These are phyloP conservation scores for Bostrychus sinensis DNA, from an alignment of 2,113 vertebrate species.

Conservation along the genomic window DNA sequence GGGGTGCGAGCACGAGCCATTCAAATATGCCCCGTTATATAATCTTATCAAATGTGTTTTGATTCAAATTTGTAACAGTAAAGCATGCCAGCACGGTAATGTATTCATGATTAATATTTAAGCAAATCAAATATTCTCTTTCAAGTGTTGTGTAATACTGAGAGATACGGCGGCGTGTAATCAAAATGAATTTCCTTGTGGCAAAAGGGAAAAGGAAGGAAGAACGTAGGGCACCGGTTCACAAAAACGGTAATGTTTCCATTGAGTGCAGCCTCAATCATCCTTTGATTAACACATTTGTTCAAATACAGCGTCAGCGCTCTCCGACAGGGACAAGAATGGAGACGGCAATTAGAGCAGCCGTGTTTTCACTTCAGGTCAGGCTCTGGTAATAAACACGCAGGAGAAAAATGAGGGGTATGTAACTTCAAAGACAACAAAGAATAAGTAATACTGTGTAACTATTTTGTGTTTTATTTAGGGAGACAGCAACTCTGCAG, in stretches of 20 bases:
- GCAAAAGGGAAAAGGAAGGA: constrained; percentile 6
- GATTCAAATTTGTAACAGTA: constrained; percentile 62
- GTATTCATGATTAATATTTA: constrained; percentile 80
- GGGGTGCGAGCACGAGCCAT: constrained; percentile 14
- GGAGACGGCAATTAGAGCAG: background rate
- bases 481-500: background rate
- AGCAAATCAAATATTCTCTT: constrained; percentile 78
- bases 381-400: constrained; percentile 33
- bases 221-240: constrained; percentile 21
- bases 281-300: constrained; percentile 40
- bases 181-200: constrained; percentile 68
- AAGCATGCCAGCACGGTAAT: constrained; percentile 58
- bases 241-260: constrained; percentile 22
- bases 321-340: constrained; percentile 11
- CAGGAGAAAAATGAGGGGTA: constrained; percentile 1
- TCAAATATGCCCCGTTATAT: constrained; percentile 43
- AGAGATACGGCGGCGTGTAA: constrained; percentile 67
- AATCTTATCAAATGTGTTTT: constrained; percentile 49
- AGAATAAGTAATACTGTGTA: constrained; percentile 23
- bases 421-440: constrained; percentile 31
- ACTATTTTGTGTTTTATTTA: constrained; percentile 5
- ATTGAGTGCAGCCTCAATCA: constrained; percentile 21
- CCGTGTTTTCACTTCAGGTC: constrained; percentile 54
- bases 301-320: constrained; percentile 26
- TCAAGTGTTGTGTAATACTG: constrained; percentile 73